Conservation (phyloP, 2,113 vertebrate genomes). For the Varanus salvator region DNA sequence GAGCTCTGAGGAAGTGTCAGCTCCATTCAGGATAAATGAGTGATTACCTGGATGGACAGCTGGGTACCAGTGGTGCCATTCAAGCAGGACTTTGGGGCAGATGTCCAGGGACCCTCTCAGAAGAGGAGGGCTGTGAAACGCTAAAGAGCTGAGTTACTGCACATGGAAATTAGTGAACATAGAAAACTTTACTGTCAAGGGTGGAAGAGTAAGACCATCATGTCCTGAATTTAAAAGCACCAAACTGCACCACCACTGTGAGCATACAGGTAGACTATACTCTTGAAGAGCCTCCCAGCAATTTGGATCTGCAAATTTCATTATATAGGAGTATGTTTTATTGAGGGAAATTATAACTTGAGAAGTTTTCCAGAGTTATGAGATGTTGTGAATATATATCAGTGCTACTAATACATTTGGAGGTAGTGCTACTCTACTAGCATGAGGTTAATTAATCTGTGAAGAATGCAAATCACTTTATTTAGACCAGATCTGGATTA, state of each 20-base stretch:
- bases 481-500: slow-evolving; percentile 69
- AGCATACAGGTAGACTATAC: no score
- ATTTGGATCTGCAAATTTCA: background rate
- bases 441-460: slow-evolving; percentile 60
- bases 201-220: background rate
- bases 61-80: background rate
- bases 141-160: background rate
- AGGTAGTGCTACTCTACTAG: slow-evolving; percentile 16
- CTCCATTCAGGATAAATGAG: background rate
- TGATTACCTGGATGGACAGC: background rate
- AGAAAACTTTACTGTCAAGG: background rate
- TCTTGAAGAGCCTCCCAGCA: no score
- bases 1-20: background rate
- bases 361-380: background rate
- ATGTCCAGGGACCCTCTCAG: background rate
- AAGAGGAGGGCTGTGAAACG: background rate
- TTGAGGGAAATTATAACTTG: background rate
- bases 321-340: background rate
- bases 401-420: slow-evolving; percentile 16
- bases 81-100: background rate
- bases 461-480: slow-evolving; percentile 62
- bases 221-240: background rate
- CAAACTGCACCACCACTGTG: background rate
- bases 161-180: background rate
- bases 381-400: background rate